Percentiles rank a stretch among this genome's conserved stretches.
Evolutionary conservation across 2,888 invertebrate genomes (phyloP).

Genomic region (Nephrotoma guestfalica): DNA sequence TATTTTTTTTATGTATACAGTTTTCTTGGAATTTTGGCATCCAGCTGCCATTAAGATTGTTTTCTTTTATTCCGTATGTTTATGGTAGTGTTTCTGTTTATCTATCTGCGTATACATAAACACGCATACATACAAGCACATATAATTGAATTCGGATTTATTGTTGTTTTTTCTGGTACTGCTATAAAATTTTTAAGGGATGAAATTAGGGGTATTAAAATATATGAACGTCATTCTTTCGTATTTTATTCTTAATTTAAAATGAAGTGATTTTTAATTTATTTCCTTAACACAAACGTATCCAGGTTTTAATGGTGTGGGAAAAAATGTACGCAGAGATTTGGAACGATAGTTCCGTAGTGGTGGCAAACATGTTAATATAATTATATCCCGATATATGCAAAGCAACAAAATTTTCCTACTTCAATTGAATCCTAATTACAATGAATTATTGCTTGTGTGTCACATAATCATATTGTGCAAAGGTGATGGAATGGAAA

Average conservation of each 20-base stretch:
- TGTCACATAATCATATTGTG: not conserved
- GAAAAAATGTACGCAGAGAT: not conserved
- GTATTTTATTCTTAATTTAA: not conserved
- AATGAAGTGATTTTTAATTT: not conserved
- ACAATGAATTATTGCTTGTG: not conserved
- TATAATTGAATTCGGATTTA: not conserved
- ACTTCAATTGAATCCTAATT: not conserved
- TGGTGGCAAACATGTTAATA: not conserved
- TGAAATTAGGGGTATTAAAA: not conserved
- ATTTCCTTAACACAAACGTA: not conserved
- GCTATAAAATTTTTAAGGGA: not conserved
- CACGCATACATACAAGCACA: not conserved
- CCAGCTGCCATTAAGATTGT: conserved; percentile 2
- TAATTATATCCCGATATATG: not conserved
- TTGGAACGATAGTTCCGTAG: not conserved
- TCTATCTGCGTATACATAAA: not conserved
- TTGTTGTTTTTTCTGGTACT: not conserved
- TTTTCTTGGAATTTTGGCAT: conserved; percentile 6
- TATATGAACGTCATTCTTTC: not conserved
- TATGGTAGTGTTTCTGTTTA: not conserved
- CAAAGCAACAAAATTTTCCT: not conserved
- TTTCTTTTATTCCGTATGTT: not conserved
- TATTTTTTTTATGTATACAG: not conserved
- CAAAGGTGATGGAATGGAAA: not conserved
- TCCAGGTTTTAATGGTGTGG: not conserved